phyloP scores from a whole-genome alignment of 2,888 invertebrate genomes.

The Spilarctia lutea region DNA sequence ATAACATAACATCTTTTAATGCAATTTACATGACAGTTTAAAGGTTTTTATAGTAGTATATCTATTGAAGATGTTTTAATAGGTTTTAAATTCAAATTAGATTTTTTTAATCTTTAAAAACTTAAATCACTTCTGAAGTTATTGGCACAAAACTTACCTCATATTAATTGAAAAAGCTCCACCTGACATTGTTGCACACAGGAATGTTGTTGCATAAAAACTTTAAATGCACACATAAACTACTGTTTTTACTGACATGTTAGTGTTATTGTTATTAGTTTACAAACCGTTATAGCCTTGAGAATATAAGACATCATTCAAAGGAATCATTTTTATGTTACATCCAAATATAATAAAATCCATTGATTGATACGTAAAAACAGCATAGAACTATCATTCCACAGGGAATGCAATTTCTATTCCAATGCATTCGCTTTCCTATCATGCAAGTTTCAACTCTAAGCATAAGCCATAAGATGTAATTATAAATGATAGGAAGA shows the following conservation, averaged over 20 bases:
- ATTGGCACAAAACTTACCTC: background rate
- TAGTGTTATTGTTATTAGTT: background rate
- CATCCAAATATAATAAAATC: conserved; percentile 30
- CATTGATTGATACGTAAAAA: conserved; percentile 57
- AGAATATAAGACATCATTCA: conserved; percentile 7
- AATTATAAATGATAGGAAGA: conserved; percentile 14
- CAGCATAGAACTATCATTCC: conserved; percentile 55
- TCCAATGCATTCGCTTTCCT: conserved; percentile 15
- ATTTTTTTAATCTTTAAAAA: background rate
- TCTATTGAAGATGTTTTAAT: no score
- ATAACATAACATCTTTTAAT: no score
- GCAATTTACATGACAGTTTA: no score
- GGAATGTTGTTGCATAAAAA: background rate
- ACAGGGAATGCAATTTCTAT: conserved; percentile 48
- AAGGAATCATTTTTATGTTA: conserved; percentile 44
- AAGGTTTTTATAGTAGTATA: no score
- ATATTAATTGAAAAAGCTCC: background rate
- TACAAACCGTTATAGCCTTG: background rate
- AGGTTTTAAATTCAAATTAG: no score
- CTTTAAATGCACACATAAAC: background rate
- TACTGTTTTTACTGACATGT: background rate
- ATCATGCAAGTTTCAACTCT: conserved; percentile 49
- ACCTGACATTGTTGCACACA: background rate
- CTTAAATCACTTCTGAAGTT: background rate
- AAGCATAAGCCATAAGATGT: conserved; percentile 41